phyloP scores from a whole-genome alignment of 2,113 vertebrate genomes.

The Brachypteracias leptosomus region DNA sequence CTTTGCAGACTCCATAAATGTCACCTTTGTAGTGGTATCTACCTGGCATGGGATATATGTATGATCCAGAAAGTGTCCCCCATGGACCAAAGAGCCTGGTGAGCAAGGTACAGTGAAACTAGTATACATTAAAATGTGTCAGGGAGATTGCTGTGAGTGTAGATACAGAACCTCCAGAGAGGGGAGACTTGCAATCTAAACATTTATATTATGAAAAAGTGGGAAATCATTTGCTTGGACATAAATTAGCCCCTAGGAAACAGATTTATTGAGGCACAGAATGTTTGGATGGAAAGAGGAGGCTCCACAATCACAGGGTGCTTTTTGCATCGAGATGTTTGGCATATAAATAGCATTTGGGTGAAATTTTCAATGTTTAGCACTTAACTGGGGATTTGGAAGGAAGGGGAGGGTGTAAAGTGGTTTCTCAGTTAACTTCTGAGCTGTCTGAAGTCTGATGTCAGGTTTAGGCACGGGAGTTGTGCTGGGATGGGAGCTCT shows the following conservation, averaged over 20 bases:
- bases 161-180: conserved; percentile 56
- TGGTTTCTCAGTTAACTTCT: not conserved
- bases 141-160: conserved; percentile 20
- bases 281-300: conserved; percentile 71
- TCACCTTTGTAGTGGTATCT: not conserved
- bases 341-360: not conserved
- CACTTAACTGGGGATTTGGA: conserved; percentile 51
- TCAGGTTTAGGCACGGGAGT: conserved; percentile 1
- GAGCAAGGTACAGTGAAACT: conserved; percentile 35
- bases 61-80: not conserved
- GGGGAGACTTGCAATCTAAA: conserved; percentile 71
- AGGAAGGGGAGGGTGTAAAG: conserved; percentile 24
- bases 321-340: conserved; percentile 21
- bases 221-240: conserved; percentile 69
- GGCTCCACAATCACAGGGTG: not conserved
- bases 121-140: conserved; percentile 10
- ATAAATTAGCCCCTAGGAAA: conserved; percentile 67
- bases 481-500: not conserved
- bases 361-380: not conserved
- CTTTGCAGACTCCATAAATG: not conserved
- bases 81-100: not conserved
- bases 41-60: not conserved
- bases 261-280: conserved; percentile 70
- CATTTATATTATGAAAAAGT: conserved; percentile 66
- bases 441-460: not conserved